These are phyloP conservation scores for Conchocele bisecta DNA, from an alignment of 2,888 invertebrate genomes.

Conservation along the genomic window DNA sequence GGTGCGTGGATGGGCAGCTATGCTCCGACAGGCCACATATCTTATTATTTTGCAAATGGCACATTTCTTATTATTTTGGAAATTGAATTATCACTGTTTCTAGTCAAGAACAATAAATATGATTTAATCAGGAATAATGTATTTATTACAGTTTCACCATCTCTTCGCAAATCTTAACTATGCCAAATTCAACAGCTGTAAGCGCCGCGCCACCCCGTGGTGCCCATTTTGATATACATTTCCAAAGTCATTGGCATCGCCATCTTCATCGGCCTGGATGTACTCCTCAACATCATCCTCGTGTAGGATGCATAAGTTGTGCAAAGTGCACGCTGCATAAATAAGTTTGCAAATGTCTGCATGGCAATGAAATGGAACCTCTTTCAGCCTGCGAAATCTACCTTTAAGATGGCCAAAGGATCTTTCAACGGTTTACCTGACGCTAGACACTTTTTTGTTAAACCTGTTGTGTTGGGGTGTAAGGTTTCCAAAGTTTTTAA, in stretches of 20 bases:
- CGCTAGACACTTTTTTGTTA: conserved; percentile 19
- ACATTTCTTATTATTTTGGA: too few species aligned
- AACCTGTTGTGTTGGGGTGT: conserved; percentile 18
- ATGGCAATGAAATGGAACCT: conserved; percentile 10
- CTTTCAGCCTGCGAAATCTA: conserved; percentile 14
- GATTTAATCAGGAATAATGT: too few species aligned
- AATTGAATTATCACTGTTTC: too few species aligned
- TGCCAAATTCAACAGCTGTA: too few species aligned
- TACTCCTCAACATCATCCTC: conserved; percentile 25
- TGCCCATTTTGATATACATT: conserved; percentile 14
- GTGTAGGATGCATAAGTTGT: conserved; percentile 21
- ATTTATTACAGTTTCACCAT: too few species aligned
- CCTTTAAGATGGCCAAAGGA: conserved; percentile 36
- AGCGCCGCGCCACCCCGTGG: too few species aligned
- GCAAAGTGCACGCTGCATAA: conserved; percentile 16
- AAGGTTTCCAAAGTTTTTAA: conserved; percentile 16
- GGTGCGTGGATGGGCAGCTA: too few species aligned
- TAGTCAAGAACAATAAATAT: too few species aligned
- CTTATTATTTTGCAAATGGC: too few species aligned
- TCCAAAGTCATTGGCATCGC: conserved; percentile 4
- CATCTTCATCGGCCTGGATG: conserved; percentile 13
- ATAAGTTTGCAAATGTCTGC: conserved; percentile 22
- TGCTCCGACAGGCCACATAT: too few species aligned
- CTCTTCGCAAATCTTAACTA: too few species aligned
- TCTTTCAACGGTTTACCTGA: conserved; percentile 17